Base-by-base conservation (phyloP, 2,113 vertebrate genomes). In the Dromas ardeola region DNA sequence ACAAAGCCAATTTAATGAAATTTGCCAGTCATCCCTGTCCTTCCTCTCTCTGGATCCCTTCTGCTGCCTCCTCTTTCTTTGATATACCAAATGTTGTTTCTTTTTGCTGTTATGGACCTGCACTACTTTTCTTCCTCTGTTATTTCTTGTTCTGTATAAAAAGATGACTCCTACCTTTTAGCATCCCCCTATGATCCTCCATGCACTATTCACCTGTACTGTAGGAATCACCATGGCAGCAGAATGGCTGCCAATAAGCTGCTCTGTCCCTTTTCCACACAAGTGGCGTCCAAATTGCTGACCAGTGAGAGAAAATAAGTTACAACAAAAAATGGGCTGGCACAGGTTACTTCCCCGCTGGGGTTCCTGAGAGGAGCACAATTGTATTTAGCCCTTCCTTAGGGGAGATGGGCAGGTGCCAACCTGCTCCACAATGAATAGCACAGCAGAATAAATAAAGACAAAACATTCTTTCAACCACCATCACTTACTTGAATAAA, bases 231-330 rank as follows among this genome's bases (percentile, higher is more conserved):
- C 84, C 76, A 90, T 91, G 81, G 81, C 58, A 95, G 91, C 81
- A 82, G 58, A 95, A 73, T 2, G 6, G 30, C 53, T 95, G 88
- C 86, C 80, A 93, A 67, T 72, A 86, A 84, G 42, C 78, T 73
- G 25, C 49, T 85, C 29, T 73, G 25, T 92, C 45, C 40, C 87
- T 89, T 95, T 87, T 91, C 81, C 62, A 38, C 66, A 49, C 78
- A 89, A 94, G 86, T 90, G 58, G 70, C 50, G 78, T 96, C 81
- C 81, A 95, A 95, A 95, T 94, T 95, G 88, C 77, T 92, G 93
- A 94, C 83, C 91, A 87, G 93, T 47, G 86, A 87, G 88, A 70
- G 89, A 93, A 97, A 97, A 93, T 80, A 95, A 87, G 77, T 87
- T 95, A 73, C 62, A 95, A 76, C 45, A 85, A 74, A 91, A 85